phyloP scores from a whole-genome alignment of 2,797 vertebrate species.

The Chelidonichthys spinosus region DNA sequence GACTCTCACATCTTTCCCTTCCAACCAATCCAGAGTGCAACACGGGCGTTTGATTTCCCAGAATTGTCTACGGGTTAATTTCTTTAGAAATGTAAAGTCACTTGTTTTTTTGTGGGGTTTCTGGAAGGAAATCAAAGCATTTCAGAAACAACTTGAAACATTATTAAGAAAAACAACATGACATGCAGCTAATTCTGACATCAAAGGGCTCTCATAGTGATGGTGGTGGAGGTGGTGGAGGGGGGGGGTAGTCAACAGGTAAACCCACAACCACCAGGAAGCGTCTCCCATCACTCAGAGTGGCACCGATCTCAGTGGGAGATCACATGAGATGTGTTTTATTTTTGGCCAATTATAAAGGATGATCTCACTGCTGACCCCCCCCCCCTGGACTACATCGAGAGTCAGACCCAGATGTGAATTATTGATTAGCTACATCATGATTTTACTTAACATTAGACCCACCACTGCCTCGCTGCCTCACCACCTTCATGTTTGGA shows the following conservation, averaged over 20 bases:
- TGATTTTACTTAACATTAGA: slow-evolving; percentile 46
- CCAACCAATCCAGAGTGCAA: slow-evolving; percentile 41
- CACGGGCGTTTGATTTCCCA: background rate
- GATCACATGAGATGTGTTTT: slow-evolving; percentile 33
- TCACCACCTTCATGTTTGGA: slow-evolving; percentile 17
- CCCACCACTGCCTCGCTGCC: slow-evolving; percentile 6
- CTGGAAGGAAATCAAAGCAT: slow-evolving; percentile 50
- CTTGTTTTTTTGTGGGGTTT: slow-evolving; percentile 23
- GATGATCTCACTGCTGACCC: slow-evolving; percentile 43
- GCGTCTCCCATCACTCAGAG: slow-evolving; percentile 22
- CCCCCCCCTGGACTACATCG: slow-evolving; percentile 30
- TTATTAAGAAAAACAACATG: slow-evolving; percentile 63
- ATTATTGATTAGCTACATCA: slow-evolving; percentile 59
- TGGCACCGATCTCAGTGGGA: slow-evolving; percentile 27
- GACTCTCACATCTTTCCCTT: slow-evolving; percentile 44
- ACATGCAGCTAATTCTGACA: slow-evolving; percentile 56
- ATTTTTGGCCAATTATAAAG: slow-evolving; percentile 36
- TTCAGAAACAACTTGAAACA: slow-evolving; percentile 51
- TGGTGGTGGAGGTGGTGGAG: background rate
- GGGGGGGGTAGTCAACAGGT: slow-evolving; percentile 45
- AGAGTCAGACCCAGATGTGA: slow-evolving; percentile 42
- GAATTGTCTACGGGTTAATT: slow-evolving; percentile 13
- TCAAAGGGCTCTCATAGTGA: slow-evolving; percentile 54
- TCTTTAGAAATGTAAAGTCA: slow-evolving; percentile 28
- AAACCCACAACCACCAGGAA: slow-evolving; percentile 38